phyloP scores from a whole-genome alignment of 2,888 invertebrate genomes.

The Herminia tarsipennalis region DNA sequence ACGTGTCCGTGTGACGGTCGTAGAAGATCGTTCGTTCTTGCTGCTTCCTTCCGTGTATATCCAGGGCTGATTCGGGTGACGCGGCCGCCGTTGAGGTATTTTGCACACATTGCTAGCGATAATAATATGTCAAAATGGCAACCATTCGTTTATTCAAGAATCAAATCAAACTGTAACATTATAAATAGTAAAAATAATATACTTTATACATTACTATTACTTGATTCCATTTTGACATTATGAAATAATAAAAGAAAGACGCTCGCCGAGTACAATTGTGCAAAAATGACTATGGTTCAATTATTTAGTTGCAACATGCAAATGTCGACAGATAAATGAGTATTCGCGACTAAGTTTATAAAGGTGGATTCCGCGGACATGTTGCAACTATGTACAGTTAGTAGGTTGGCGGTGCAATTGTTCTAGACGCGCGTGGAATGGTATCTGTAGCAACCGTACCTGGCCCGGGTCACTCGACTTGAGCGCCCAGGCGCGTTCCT shows the following conservation, averaged over 20 bases:
- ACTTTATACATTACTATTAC: slow-evolving; percentile 1
- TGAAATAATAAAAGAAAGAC: slow-evolving; percentile 65
- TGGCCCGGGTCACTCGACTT: slow-evolving; percentile 93
- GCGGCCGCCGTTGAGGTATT: slow-evolving; percentile 67
- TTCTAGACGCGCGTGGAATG: slow-evolving; percentile 67
- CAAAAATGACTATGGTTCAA: slow-evolving; percentile 17
- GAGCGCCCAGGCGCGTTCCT: slow-evolving; percentile 91
- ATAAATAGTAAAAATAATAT: slow-evolving; percentile 1
- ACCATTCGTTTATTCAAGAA: slow-evolving; percentile 14
- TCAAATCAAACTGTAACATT: neutral
- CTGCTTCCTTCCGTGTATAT: slow-evolving; percentile 48
- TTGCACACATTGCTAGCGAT: slow-evolving; percentile 84
- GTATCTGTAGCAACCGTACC: slow-evolving; percentile 87
- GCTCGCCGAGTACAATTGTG: slow-evolving; percentile 77
- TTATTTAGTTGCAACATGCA: slow-evolving; percentile 49
- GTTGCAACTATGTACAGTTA: slow-evolving; percentile 23
- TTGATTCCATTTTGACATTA: slow-evolving; percentile 68
- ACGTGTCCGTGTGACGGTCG: slow-evolving; percentile 22
- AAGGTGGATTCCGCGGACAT: slow-evolving; percentile 16
- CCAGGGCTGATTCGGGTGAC: slow-evolving; percentile 78
- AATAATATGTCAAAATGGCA: slow-evolving; percentile 70
- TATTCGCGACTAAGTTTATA: neutral
- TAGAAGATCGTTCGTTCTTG: slow-evolving; percentile 16
- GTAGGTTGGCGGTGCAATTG: slow-evolving; percentile 56
- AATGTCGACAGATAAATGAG: neutral